Conservation (phyloP, 2,797 vertebrate species). For the Acipenser transmontanus region DNA sequence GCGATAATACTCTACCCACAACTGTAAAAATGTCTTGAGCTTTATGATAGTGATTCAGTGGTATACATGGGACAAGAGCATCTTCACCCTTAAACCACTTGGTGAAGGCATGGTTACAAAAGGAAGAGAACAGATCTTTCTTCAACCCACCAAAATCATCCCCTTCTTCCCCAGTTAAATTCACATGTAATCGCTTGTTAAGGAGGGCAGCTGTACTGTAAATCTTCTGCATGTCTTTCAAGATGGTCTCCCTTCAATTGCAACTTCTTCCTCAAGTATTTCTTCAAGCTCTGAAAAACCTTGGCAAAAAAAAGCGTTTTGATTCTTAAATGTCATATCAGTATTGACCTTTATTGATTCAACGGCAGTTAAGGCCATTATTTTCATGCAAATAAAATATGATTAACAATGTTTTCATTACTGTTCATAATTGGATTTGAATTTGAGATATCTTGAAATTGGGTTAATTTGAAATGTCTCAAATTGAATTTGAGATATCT, state of each 20-base stretch:
- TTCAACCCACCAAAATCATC: neutral
- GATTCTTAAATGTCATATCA: neutral
- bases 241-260: neutral
- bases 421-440: no score
- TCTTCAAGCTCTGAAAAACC: conserved; percentile 8
- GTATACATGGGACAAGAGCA: neutral
- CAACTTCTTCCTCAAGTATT: neutral
- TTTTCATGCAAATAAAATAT: neutral
- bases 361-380: neutral
- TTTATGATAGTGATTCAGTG: neutral
- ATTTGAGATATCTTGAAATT: no score
- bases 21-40: neutral
- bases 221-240: neutral
- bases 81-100: neutral
- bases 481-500: no score
- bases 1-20: conserved; percentile 1
- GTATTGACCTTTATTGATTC: neutral
- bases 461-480: no score
- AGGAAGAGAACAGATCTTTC: neutral
- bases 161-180: neutral
- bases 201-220: neutral
- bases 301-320: neutral
- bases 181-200: neutral
- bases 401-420: no score
- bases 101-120: neutral